These are phyloP conservation scores for Centropus bengalensis DNA, from an alignment of 2,113 vertebrate species.

Conservation along the genomic window DNA sequence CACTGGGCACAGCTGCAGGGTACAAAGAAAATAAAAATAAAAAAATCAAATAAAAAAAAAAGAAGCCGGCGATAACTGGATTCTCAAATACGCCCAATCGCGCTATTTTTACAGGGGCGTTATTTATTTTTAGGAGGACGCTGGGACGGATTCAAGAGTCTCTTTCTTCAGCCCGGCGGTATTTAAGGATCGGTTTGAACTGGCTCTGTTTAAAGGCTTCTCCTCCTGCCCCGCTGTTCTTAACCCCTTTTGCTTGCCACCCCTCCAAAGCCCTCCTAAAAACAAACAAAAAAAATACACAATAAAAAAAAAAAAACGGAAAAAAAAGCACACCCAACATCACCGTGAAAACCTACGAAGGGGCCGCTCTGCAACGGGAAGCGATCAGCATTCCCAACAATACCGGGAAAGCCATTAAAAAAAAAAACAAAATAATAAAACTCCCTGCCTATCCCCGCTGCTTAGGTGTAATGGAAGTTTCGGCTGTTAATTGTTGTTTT, in stretches of 20 bases:
- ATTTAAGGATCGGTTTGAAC: constrained; percentile 28
- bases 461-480: not conserved
- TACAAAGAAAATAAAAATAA: not conserved
- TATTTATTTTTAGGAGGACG: constrained; percentile 54
- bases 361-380: not conserved
- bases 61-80: constrained; percentile 9
- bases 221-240: constrained; percentile 43
- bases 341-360: not conserved
- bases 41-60: not conserved
- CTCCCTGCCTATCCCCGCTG: not conserved
- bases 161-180: constrained; percentile 18
- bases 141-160: constrained; percentile 24
- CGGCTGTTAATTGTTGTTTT: not conserved
- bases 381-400: not conserved
- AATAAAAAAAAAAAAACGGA: not conserved
- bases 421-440: not conserved
- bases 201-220: constrained; percentile 40
- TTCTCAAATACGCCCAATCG: constrained; percentile 8
- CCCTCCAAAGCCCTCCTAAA: not conserved
- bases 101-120: constrained; percentile 46
- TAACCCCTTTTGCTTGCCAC: constrained; percentile 34
- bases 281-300: not conserved
- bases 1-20: not conserved
- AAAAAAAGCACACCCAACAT: not conserved
- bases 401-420: not conserved